Evolutionary conservation across 2,797 vertebrate genomes (phyloP).

Genomic region (Pangasius krempfi): DNA sequence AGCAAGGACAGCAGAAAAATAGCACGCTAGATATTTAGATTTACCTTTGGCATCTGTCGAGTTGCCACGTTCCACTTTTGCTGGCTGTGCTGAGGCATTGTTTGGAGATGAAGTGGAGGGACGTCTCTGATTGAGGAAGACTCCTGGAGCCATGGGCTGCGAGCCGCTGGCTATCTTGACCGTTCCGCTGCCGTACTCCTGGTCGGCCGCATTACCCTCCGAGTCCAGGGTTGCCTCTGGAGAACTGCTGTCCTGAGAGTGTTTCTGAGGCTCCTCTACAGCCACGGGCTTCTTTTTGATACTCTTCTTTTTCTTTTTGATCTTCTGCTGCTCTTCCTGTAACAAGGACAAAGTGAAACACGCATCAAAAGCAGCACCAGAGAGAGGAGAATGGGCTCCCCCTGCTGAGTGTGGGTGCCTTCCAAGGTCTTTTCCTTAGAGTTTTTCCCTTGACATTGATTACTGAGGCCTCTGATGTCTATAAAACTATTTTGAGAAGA

Average conservation of each 20-base stretch:
- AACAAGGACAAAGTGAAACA: not conserved
- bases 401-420: not conserved
- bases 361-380: not conserved
- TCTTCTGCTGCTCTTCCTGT: constrained; percentile 94
- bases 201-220: constrained; percentile 87
- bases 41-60: constrained; percentile 79
- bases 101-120: constrained; percentile 90
- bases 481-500: not conserved
- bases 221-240: constrained; percentile 87
- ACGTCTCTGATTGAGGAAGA: constrained; percentile 91
- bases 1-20: not conserved
- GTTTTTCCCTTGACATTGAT: not conserved
- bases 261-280: constrained; percentile 79
- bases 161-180: constrained; percentile 81
- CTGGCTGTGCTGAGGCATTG: constrained; percentile 73
- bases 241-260: constrained; percentile 89
- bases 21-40: not conserved
- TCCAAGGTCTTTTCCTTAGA: not conserved
- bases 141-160: constrained; percentile 94
- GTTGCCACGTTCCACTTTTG: constrained; percentile 68
- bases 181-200: constrained; percentile 86
- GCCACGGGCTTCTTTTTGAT: constrained; percentile 87
- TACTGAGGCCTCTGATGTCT: not conserved
- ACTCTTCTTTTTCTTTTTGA: constrained; percentile 94
- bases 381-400: not conserved